phyloP scores from a whole-genome alignment of 2,888 invertebrate species.

The Salticus scenicus region DNA sequence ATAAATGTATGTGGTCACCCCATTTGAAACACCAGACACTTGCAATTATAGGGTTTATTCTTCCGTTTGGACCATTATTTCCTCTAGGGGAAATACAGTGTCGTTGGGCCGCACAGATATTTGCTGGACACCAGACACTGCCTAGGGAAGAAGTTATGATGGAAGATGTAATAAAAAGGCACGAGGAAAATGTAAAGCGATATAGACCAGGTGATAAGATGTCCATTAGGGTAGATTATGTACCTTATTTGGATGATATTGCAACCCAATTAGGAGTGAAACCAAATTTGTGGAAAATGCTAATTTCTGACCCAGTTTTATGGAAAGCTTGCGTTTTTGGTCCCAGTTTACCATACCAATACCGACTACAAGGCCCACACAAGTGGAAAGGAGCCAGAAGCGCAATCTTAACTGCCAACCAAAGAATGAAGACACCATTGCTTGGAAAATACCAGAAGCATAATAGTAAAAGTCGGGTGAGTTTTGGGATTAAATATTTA shows the following conservation, averaged over 20 bases:
- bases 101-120: conserved; percentile 53
- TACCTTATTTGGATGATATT: conserved; percentile 54
- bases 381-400: conserved; percentile 44
- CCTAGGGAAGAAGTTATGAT: conserved; percentile 29
- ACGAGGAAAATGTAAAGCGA: conserved; percentile 11
- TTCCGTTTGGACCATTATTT: conserved; percentile 70
- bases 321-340: conserved; percentile 42
- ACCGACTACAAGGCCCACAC: conserved; percentile 48
- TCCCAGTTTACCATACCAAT: conserved; percentile 41
- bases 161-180: conserved; percentile 12
- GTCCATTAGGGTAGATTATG: conserved; percentile 33
- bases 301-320: conserved; percentile 38
- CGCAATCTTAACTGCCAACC: conserved; percentile 35
- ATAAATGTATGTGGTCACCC: conserved; percentile 72
- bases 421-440: conserved; percentile 43
- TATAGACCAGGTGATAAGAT: conserved; percentile 1
- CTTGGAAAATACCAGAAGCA: not conserved
- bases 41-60: conserved; percentile 72
- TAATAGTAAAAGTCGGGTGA: not conserved
- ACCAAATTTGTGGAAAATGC: conserved; percentile 39
- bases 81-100: conserved; percentile 70
- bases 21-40: conserved; percentile 71
- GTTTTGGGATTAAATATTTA: conserved; percentile 21
- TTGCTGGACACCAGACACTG: conserved; percentile 29
- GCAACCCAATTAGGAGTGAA: conserved; percentile 45